Conservation (phyloP, 2,113 vertebrate genomes). For the Phylloscopus trochilus region DNA sequence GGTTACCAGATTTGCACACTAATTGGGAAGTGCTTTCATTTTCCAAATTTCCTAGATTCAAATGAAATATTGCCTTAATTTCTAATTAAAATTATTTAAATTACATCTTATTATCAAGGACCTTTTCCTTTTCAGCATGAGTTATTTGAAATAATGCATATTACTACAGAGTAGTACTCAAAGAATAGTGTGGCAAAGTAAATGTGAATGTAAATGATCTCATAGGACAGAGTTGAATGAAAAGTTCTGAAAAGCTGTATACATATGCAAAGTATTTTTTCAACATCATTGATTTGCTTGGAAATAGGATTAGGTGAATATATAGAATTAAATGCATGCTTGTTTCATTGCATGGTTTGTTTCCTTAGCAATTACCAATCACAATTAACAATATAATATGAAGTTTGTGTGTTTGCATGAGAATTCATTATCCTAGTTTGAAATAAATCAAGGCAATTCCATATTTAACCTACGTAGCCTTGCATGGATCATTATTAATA, state of each 20-base stretch:
- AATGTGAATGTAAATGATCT: not conserved
- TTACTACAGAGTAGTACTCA: not conserved
- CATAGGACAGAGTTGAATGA: not conserved
- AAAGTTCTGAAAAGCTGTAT: not conserved
- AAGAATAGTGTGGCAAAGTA: not conserved
- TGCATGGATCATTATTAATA: slow-evolving; percentile 66
- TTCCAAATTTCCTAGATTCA: not conserved
- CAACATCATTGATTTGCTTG: not conserved
- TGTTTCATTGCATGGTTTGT: slow-evolving; percentile 57
- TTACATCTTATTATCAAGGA: not conserved
- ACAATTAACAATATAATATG: slow-evolving; percentile 33
- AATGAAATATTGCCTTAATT: not conserved
- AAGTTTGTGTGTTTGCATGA: slow-evolving; percentile 48
- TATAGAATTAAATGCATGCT: slow-evolving; percentile 6
- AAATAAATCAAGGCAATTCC: slow-evolving; percentile 1
- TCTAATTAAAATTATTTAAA: not conserved
- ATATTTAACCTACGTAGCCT: slow-evolving; percentile 43
- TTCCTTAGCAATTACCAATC: slow-evolving; percentile 36
- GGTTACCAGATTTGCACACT: not conserved
- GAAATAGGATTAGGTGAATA: not conserved
- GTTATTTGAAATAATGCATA: not conserved
- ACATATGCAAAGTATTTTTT: not conserved
- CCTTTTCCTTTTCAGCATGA: not conserved
- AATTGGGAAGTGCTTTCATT: not conserved
- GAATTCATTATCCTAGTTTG: not conserved